Base-by-base conservation (phyloP, 2,888 invertebrate species). In the Odontomyia ornata region DNA sequence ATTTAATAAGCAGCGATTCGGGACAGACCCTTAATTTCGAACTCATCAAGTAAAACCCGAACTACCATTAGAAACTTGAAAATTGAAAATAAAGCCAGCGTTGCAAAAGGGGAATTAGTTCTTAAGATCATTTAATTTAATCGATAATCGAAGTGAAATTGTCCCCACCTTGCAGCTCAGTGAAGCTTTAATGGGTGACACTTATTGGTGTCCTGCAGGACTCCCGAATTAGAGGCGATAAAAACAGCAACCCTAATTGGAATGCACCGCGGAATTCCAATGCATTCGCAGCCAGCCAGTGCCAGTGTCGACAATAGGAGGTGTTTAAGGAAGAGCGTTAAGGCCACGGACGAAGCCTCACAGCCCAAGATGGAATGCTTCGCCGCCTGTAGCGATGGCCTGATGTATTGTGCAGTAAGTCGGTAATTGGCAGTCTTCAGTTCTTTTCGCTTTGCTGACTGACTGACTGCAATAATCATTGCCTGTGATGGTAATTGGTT, bases 401-500 rank as follows among this genome's bases (percentile, higher is more conserved):
- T 75, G 64, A 64, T 62, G 64, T 64, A 64, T 62, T 25, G 52
- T 57, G 28, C 64, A 43, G 62, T 60, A 56, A 72, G 62, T 15
- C 62, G 43, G 75, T 75, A 75, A 75, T 75, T 75, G 60, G 56
- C 60, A 62, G 75, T 60, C 62, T 75, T 60, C 60, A 75, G n/a
- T 60, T 62, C 75, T 75, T 75, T 75, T 43, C 75, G 62, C 75
- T 62, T 75, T 75, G 62, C 64, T 64, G 62, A 64, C 75, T 75
- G 75, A 75, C 75, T 75, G 75, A 75, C 64, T 75, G 75, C 46
- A 64, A 75, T 62, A 64, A 75, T 75, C 64, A 75, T 75, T 75
- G 64, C 62, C 75, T 43, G 25, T 64, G 75, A 75, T 75, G 64
- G 75, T 75, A 75, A 75, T 75, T 73, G 73, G 57, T 57, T 73